Conservation (phyloP, 2,888 invertebrate species). For the Amblyjoppa proteus region DNA sequence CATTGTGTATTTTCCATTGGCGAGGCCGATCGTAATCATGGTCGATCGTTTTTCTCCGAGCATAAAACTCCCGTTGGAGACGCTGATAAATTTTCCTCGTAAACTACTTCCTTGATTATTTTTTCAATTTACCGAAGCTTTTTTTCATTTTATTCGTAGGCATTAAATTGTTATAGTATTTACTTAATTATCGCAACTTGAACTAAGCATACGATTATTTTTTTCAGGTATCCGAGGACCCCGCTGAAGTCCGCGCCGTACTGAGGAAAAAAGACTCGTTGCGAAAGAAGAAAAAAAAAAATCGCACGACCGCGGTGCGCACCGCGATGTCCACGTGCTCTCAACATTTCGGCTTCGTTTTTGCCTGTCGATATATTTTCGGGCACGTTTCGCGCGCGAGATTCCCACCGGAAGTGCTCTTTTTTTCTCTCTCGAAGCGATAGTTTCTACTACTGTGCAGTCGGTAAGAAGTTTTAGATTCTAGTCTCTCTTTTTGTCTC, state of each 20-base stretch:
- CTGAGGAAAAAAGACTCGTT: conserved; percentile 68
- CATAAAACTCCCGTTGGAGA: not conserved
- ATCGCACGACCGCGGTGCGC: not conserved
- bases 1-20: conserved; percentile 6
- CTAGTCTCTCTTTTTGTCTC: conserved; percentile 77
- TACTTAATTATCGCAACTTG: not conserved
- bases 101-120: not conserved
- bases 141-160: not conserved
- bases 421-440: conserved; percentile 66
- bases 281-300: conserved; percentile 32
- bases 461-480: conserved; percentile 78
- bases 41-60: not conserved
- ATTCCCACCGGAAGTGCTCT: conserved; percentile 80
- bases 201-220: conserved; percentile 3
- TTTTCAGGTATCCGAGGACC: conserved; percentile 81
- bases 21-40: conserved; percentile 21
- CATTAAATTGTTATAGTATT: not conserved
- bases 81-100: conserved; percentile 7
- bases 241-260: conserved; percentile 80
- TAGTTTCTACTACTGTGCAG: conserved; percentile 31
- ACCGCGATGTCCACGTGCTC: conserved; percentile 3
- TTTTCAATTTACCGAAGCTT: not conserved
- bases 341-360: conserved; percentile 2
- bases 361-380: conserved; percentile 11
- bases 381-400: conserved; percentile 33